Base-by-base conservation (phyloP, 2,113 vertebrate species). In the Clinocottus analis region DNA sequence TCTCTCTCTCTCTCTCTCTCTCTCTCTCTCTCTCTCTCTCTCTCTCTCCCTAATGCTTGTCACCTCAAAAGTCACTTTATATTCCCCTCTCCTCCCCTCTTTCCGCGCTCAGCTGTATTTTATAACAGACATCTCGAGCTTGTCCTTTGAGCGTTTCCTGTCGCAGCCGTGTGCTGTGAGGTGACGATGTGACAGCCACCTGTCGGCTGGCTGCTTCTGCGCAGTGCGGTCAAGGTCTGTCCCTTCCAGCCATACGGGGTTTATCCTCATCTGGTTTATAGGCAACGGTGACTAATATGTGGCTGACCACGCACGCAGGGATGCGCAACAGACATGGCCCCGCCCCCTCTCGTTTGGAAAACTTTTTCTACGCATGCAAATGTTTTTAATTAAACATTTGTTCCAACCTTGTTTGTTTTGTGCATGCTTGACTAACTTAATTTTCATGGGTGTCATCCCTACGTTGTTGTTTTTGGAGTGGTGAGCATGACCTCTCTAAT, bases 51-150 rank as follows among this genome's bases (percentile, higher is more conserved):
- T 8, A 10, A 31, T 72, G 27, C 67, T 5, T 12, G 63, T 51
- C 47, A 62, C 73, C 55, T 75, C 79, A 80, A 39, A 73, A 80
- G 81, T 87, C 80, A 86, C 83, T 78, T 51, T 59, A 49, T 21
- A 70, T 80, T n/a, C 21, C 35, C 7, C 59, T 75, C 60, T 31
- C 47, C 13, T 7, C 11, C 37, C 27, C 41, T 39, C 41, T 39
- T n/a, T 41, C 68, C 31, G 78, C 19, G 39, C 68, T 64, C 53
- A 51, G 53, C 21, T 59, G 27, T 74, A n/a, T 77, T 67, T 33
- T 51, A 58, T 63, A 39, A 17, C 39, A 45, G 0, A 56, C 67
- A 56, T 63, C 13, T 61, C 27, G 27, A 55, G 35, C 58, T 6
- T 25, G 63, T 58, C 63, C 63, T 29, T 8, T 37, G 72, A 39